phyloP scores from a whole-genome alignment of 2,113 vertebrate species.

The Himantopus leucocephalus region DNA sequence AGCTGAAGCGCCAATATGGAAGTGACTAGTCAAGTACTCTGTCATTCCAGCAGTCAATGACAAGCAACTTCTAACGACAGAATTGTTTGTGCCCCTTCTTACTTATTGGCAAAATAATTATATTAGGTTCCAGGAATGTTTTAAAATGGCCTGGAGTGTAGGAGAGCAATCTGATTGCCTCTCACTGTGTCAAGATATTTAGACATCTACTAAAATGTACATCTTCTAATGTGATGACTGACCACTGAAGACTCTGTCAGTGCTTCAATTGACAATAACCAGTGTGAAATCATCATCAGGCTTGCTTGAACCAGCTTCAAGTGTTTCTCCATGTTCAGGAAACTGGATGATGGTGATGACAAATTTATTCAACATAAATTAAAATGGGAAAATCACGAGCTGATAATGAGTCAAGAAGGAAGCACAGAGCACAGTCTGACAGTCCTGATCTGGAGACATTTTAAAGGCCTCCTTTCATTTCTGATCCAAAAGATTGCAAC shows the following conservation, averaged over 20 bases:
- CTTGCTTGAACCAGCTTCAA: not conserved
- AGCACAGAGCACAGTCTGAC: not conserved
- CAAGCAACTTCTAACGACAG: not conserved
- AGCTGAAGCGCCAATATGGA: not conserved
- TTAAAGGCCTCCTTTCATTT: not conserved
- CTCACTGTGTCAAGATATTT: not conserved
- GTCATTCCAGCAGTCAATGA: not conserved
- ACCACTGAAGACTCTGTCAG: conserved; percentile 9
- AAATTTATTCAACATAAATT: not conserved
- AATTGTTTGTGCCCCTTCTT: not conserved
- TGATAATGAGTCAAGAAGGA: not conserved
- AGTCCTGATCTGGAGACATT: not conserved
- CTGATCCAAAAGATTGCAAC: not conserved
- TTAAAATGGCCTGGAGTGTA: not conserved
- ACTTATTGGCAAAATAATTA: conserved; percentile 16
- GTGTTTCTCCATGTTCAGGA: not conserved
- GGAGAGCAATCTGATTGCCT: not conserved
- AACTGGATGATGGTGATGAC: not conserved
- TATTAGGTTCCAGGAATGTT: not conserved
- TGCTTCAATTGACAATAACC: not conserved
- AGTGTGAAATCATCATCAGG: not conserved
- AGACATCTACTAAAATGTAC: not conserved
- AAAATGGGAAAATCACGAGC: not conserved
- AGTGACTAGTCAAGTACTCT: not conserved
- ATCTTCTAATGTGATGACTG: conserved; percentile 23